These are phyloP conservation scores for Calephelis virginiensis DNA, from an alignment of 1,140 invertebrate genomes.

Conservation along the genomic window DNA sequence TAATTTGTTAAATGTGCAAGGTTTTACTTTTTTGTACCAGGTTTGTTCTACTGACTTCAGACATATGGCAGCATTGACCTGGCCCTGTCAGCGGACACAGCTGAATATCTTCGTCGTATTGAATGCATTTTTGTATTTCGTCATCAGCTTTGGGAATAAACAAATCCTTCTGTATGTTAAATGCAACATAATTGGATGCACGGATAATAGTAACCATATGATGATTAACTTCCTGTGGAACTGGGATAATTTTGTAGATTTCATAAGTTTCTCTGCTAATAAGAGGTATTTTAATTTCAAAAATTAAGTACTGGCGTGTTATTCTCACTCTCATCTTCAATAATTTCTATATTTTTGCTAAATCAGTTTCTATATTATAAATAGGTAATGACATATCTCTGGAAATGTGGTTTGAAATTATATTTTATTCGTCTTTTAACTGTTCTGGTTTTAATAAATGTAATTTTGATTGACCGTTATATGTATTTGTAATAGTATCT, in stretches of 20 bases:
- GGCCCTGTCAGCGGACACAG: background rate
- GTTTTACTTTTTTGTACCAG: background rate
- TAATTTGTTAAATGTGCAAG: background rate
- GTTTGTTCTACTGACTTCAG: background rate
- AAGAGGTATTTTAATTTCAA: constrained; percentile 18
- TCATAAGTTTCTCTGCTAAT: constrained; percentile 12
- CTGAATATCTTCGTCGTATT: background rate
- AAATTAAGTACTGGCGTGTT: constrained; percentile 19
- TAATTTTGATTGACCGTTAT: background rate
- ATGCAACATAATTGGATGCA: constrained; percentile 18
- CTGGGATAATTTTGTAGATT: background rate
- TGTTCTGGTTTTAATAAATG: constrained; percentile 15
- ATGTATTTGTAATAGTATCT: background rate
- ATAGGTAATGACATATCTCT: background rate
- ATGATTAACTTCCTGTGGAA: constrained; percentile 5
- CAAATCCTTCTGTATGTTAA: constrained; percentile 25
- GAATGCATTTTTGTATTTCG: background rate
- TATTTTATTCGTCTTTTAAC: constrained; percentile 3
- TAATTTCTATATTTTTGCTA: constrained; percentile 12
- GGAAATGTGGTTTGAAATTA: background rate
- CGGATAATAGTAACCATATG: constrained; percentile 19
- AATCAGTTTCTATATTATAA: constrained; percentile 9
- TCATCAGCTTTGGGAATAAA: constrained; percentile 1
- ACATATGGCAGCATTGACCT: background rate
- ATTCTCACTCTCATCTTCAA: constrained; percentile 7